A percentile compares a stretch with the other conserved stretches of the same genome.
Conservation (phyloP, 2,888 invertebrate species). For the Cistogaster globosa region DNA sequence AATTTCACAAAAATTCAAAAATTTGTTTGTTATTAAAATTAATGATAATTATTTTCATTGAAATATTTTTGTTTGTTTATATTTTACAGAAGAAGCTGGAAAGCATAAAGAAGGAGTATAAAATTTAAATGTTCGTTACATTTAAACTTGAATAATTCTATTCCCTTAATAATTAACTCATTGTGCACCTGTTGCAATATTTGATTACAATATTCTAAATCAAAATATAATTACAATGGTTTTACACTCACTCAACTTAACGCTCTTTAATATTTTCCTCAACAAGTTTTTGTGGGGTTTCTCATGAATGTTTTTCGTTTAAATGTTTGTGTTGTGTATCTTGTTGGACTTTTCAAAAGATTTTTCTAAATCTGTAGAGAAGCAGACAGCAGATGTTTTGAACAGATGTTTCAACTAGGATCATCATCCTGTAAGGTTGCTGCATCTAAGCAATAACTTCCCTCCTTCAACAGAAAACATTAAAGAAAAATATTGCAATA, state of each 20-base stretch:
- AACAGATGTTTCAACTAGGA: constrained; percentile 68
- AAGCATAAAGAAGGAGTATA: not conserved
- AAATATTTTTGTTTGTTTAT: too few species aligned
- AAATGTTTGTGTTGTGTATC: too few species aligned
- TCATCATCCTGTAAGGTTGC: constrained; percentile 59
- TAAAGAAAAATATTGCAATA: not conserved
- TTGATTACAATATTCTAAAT: constrained; percentile 55
- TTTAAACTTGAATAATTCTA: constrained; percentile 14
- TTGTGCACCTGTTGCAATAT: constrained; percentile 57
- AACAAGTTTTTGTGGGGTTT: constrained; percentile 58
- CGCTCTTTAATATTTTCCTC: constrained; percentile 14
- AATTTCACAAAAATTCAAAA: too few species aligned
- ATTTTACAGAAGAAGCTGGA: too few species aligned
- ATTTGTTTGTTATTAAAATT: too few species aligned
- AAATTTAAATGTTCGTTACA: constrained; percentile 6
- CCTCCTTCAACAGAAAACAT: constrained; percentile 32
- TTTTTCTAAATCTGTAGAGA: constrained; percentile 51
- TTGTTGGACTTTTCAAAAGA: constrained; percentile 18
- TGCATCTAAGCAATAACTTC: constrained; percentile 26
- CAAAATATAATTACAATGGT: constrained; percentile 33
- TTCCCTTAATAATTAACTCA: not conserved
- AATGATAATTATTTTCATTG: too few species aligned
- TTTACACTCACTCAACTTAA: not conserved
- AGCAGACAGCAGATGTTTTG: constrained; percentile 62
- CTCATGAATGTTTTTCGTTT: constrained; percentile 36